Base-by-base conservation (phyloP, 2,113 vertebrate genomes). In the Theropithecus gelada region DNA sequence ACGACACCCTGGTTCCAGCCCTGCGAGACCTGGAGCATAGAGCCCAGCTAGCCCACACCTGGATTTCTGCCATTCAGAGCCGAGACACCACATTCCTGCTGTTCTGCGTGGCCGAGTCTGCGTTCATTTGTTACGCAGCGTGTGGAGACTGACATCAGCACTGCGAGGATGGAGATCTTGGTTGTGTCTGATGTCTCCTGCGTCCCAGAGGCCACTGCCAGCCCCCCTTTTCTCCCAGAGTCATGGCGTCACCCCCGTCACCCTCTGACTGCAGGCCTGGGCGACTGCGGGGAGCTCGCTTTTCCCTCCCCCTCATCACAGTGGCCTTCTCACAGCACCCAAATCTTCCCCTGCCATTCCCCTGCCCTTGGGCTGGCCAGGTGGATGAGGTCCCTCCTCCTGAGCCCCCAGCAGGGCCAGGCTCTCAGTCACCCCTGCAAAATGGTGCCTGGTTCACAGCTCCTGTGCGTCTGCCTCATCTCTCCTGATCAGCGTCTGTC, bases 311-410 rank as follows among this genome's bases (percentile, higher is more conserved):
- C 27, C 68, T 38, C n/a, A 4, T 70, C 4, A 1, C 82, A 5
- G 1, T 12, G 48, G 81, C 66, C 87, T 40, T 45, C 45, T 25
- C 4, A 8, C 5, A 4, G 35, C 72, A 64, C 48, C 55, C 13
- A 38, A 10, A 22, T 48, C 1, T 2, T 35, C 35, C 11, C 30
- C 1, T 13, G 64, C 80, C 0, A 0, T 0, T 0, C 16, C 55
- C 73, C 81, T 81, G 55, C 55, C 25, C 55, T 23, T 32, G 9
- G 35, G 20, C 50, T 91, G 25, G n/a, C 8, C 9, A 10, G 8
- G 32, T 1, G 4, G 40, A 32, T 16, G 5, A 40, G 25, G 61
- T 16, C 16, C 30, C 43, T 48, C n/a, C 45, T 64, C 80, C 22
- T 1, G 1, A 11, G 38, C 12, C 61, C 2, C 45, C 22, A 23